These are phyloP conservation scores for Coregonus sp. DNA, from an alignment of 2,797 vertebrate genomes.

Conservation along the genomic window DNA sequence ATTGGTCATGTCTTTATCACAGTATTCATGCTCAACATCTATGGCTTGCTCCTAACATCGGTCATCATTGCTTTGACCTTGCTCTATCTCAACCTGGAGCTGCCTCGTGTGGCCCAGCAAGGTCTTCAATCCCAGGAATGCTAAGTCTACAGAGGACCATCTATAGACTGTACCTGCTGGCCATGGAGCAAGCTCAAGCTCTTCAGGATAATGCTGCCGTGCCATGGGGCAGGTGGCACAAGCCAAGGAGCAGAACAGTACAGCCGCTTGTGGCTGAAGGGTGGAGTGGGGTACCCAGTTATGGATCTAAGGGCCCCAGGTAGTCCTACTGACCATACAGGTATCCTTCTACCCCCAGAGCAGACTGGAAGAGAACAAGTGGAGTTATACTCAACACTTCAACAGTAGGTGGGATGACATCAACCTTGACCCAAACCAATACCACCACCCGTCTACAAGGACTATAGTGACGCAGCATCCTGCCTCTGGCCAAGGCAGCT, in stretches of 20 bases:
- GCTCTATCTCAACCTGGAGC: slow-evolving; percentile 66
- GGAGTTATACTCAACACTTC: not conserved
- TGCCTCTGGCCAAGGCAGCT: slow-evolving; percentile 8
- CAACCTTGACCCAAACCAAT: slow-evolving; percentile 15
- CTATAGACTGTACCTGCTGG: slow-evolving; percentile 62
- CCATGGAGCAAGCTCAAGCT: slow-evolving; percentile 61
- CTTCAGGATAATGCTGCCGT: slow-evolving; percentile 40
- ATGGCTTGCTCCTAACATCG: slow-evolving; percentile 69
- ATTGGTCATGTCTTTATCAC: slow-evolving; percentile 69
- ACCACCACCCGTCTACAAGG: slow-evolving; percentile 27
- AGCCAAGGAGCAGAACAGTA: not conserved
- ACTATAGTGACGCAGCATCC: slow-evolving; percentile 58
- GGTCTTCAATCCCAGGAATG: slow-evolving; percentile 61
- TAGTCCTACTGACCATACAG: not conserved
- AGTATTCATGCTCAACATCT: slow-evolving; percentile 76
- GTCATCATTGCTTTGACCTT: slow-evolving; percentile 55
- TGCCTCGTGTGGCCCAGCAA: slow-evolving; percentile 24
- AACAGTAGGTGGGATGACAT: not conserved
- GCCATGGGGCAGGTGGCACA: slow-evolving; percentile 28
- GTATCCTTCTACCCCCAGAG: slow-evolving; percentile 2
- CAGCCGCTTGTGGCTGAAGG: not conserved
- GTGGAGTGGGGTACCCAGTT: not conserved
- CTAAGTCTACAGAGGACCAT: slow-evolving; percentile 64
- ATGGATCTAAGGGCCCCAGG: not conserved
- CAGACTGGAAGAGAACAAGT: not conserved